These are phyloP conservation scores for Drosophila neotestacea DNA, from an alignment of 2,888 invertebrate genomes.

Conservation along the genomic window DNA sequence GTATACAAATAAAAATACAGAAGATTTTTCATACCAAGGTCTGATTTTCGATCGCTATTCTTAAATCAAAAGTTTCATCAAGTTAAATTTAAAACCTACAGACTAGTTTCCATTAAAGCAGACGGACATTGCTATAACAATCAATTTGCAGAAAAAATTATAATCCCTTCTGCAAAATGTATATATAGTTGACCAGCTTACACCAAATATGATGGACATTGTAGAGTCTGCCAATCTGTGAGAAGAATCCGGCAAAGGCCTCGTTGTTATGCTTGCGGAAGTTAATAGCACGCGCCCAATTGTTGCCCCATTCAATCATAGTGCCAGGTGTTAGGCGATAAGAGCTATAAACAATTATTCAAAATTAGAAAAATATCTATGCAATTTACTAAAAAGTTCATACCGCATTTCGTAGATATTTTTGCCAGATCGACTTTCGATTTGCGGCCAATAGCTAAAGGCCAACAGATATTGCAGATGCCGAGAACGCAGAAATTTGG, in stretches of 20 bases:
- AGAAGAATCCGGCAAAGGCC: slow-evolving; percentile 98
- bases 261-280: slow-evolving; percentile 96
- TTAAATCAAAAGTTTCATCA: too few relatives aligned
- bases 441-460: slow-evolving; percentile 98
- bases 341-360: slow-evolving; percentile 84
- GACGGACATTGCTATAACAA: too few relatives aligned
- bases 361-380: background rate
- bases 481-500: slow-evolving; percentile 92
- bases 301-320: slow-evolving; percentile 99
- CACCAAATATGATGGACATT: slow-evolving; percentile 99
- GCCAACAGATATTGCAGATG: slow-evolving; percentile 97
- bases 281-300: slow-evolving; percentile 98
- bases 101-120: too few relatives aligned
- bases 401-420: slow-evolving; percentile 97
- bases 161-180: background rate
- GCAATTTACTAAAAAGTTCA: background rate
- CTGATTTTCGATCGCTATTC: too few relatives aligned
- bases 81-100: too few relatives aligned
- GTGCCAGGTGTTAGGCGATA: slow-evolving; percentile 98
- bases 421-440: slow-evolving; percentile 89
- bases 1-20: too few relatives aligned
- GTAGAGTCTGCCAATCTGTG: slow-evolving; percentile 97
- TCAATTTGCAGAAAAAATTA: background rate
- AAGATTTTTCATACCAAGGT: too few relatives aligned
- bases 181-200: slow-evolving; percentile 86